Percentiles rank a stretch among this genome's conserved stretches.
Conservation (phyloP, 2,113 vertebrate genomes). For the Ailurus styani region DNA sequence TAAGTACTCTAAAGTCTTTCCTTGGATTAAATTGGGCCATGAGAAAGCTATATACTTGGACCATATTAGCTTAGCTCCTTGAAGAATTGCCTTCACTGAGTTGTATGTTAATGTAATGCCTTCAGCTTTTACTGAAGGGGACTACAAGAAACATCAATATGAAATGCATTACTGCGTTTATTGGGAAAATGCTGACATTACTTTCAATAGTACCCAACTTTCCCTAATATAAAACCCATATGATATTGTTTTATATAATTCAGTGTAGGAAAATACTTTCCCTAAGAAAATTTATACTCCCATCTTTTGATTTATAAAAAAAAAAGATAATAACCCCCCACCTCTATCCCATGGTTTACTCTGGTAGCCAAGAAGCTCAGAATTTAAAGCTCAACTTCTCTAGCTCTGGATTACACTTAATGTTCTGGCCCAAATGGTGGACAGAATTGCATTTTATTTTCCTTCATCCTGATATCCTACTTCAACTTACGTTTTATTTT, state of each 20-base stretch:
- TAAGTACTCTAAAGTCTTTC: constrained; percentile 62
- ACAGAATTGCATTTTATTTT: neutral
- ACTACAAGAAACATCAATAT: constrained; percentile 71
- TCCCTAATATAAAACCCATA: neutral
- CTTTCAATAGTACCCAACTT: constrained; percentile 3
- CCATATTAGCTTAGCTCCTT: constrained; percentile 64
- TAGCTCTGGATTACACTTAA: neutral
- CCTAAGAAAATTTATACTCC: neutral
- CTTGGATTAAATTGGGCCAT: constrained; percentile 62
- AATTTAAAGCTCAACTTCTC: neutral
- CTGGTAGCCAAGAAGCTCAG: neutral
- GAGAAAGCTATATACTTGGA: constrained; percentile 60
- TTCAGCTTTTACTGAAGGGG: constrained; percentile 68
- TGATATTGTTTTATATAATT: neutral
- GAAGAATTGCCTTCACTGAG: constrained; percentile 65
- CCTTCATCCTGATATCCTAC: neutral
- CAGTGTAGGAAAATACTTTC: neutral
- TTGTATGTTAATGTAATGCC: constrained; percentile 62
- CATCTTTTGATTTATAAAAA: neutral
- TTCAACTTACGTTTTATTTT: neutral
- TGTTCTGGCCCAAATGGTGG: neutral
- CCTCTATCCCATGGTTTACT: neutral
- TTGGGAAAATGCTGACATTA: constrained; percentile 40
- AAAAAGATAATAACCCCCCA: neutral
- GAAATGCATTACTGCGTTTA: constrained; percentile 56